Base-by-base conservation (phyloP, 2,888 invertebrate genomes). In the Neoascia interrupta region DNA sequence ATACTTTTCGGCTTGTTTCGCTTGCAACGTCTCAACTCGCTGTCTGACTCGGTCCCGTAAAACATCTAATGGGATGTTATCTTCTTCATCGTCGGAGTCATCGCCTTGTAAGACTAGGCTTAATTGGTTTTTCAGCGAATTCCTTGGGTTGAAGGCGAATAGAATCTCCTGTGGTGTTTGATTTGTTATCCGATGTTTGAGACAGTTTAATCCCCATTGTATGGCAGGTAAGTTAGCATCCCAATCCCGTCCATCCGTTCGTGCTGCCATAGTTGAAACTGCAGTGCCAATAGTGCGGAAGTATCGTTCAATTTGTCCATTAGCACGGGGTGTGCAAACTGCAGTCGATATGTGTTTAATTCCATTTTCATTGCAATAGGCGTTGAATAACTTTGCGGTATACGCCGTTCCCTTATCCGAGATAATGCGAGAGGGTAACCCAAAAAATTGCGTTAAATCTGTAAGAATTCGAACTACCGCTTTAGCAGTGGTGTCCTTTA, bases 371-470 rank as follows among this genome's bases (percentile, higher is more conserved):
- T 47, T 6, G 13, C 81, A 81, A 37, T 51, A 82, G 11, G 61
- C 21, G n/a, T 70, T 39, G 39, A 82, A 83, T 1, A 47, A 54
- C 5, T 45, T 53, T 8, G 82, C 73, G 2, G 81, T 82, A 39
- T 82, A 83, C 6, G 80, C 80, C 0, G 70, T 72, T 5, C 82
- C 83, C 18, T 81, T 39, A 37, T 82, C 81, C 5, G 80, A 60
- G 21, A 82, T 47, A 2, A 81, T 58, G 28, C 63, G 37, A n/a
- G 45, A 43, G 16, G 81, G 76, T 10, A 56, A 39, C 6, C 82
- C 81, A 34, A 76, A 79, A 34, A 63, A 68, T 23, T 56, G 60
- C 15, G 72, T 69, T 5, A 82, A 6, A 13, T 79, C 43, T 21
- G 6, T 21, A 28, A 58, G 34, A 19, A 26, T 19, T 18, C 36